Evolutionary conservation across 2,113 vertebrate species (phyloP).

Genomic region (Coreoperca whiteheadi): DNA sequence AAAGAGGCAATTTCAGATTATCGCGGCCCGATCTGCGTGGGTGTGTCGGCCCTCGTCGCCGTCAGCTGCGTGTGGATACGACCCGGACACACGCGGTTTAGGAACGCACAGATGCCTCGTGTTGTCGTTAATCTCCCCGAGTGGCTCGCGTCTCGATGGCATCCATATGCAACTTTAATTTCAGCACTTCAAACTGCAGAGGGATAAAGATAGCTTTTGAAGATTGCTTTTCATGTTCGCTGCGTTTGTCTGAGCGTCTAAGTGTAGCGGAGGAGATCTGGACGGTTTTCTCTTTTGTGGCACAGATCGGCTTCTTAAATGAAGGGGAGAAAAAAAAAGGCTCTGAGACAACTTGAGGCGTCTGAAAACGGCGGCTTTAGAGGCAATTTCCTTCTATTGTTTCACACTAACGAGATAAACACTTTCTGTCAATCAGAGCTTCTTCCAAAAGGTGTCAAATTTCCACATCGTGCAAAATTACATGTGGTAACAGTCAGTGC

Average conservation of each 20-base stretch:
- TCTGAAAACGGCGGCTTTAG: slow-evolving; percentile 48
- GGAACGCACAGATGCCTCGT: slow-evolving; percentile 61
- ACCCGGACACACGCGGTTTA: slow-evolving; percentile 49
- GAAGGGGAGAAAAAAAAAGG: not conserved
- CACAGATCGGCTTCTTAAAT: slow-evolving; percentile 25
- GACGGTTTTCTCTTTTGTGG: slow-evolving; percentile 42
- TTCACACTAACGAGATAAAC: slow-evolving; percentile 63
- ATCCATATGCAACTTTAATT: slow-evolving; percentile 77
- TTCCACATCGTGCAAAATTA: slow-evolving; percentile 20
- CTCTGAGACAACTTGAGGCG: slow-evolving; percentile 36
- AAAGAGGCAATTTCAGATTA: slow-evolving; percentile 79
- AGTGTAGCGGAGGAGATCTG: slow-evolving; percentile 64
- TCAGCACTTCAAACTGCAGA: slow-evolving; percentile 66
- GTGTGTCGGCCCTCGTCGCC: slow-evolving; percentile 30
- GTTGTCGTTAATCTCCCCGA: slow-evolving; percentile 75
- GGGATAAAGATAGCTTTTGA: slow-evolving; percentile 77
- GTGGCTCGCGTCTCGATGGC: slow-evolving; percentile 69
- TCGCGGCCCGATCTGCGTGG: slow-evolving; percentile 65
- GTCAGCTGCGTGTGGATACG: slow-evolving; percentile 46
- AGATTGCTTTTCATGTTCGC: slow-evolving; percentile 74
- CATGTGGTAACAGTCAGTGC: slow-evolving; percentile 10
- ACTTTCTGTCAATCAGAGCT: slow-evolving; percentile 54
- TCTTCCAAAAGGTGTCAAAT: slow-evolving; percentile 43
- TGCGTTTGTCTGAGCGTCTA: slow-evolving; percentile 54
- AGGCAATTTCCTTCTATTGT: slow-evolving; percentile 70